These are phyloP conservation scores for Eledona agricola DNA, from an alignment of 2,888 invertebrate genomes.

Conservation along the genomic window DNA sequence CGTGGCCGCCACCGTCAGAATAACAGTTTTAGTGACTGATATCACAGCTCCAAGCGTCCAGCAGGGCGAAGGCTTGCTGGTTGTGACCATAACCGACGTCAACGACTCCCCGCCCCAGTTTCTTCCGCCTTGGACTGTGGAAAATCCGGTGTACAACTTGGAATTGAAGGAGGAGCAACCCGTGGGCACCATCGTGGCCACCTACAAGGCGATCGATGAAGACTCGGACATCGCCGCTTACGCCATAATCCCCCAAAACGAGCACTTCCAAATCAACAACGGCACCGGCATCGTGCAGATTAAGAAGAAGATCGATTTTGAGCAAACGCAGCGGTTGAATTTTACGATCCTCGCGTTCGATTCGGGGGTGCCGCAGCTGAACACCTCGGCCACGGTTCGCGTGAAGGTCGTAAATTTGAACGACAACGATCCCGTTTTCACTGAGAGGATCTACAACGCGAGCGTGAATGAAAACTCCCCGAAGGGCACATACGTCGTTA, in stretches of 20 bases:
- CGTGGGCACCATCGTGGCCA: constrained; percentile 77
- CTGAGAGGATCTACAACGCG: constrained; percentile 73
- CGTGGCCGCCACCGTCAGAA: constrained; percentile 77
- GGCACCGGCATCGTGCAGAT: constrained; percentile 82
- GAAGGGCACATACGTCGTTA: constrained; percentile 75
- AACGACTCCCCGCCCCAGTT: constrained; percentile 78
- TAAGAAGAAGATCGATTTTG: constrained; percentile 83
- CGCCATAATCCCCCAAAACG: constrained; percentile 73
- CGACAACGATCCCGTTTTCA: constrained; percentile 86
- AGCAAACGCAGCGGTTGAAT: constrained; percentile 76
- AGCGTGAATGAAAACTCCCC: constrained; percentile 80
- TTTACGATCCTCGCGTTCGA: constrained; percentile 86
- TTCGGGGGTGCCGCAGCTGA: constrained; percentile 85
- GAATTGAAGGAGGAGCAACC: constrained; percentile 86
- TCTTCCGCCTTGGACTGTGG: constrained; percentile 74
- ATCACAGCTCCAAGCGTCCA: constrained; percentile 81
- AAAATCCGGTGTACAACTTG: constrained; percentile 70
- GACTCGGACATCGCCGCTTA: constrained; percentile 86
- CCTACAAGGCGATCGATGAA: constrained; percentile 80
- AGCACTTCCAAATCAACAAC: constrained; percentile 83
- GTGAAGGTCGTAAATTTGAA: constrained; percentile 86
- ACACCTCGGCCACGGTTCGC: constrained; percentile 78
- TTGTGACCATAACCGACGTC: constrained; percentile 75
- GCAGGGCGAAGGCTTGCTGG: constrained; percentile 75
- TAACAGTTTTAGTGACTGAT: constrained; percentile 83